Percentiles rank a stretch among this genome's conserved stretches.
Conservation (phyloP, 2,113 vertebrate species). For the Nesogale talazaci region DNA sequence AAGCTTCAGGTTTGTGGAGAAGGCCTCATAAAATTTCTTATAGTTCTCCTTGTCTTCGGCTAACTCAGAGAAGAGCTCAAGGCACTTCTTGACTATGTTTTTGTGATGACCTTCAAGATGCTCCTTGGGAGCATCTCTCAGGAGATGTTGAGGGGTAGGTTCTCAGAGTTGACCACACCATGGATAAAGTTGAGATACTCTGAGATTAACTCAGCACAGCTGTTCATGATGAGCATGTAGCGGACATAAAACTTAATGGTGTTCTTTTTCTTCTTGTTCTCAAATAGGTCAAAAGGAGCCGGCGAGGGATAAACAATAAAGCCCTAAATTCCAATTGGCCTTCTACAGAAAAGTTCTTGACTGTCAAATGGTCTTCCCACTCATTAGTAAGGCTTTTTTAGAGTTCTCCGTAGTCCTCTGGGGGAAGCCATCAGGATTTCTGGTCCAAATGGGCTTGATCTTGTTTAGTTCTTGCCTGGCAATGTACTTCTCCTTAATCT, state of each 20-base stretch:
- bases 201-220: constrained; percentile 97
- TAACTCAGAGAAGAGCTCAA: too few species aligned
- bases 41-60: too few species aligned
- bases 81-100: too few species aligned
- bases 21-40: too few species aligned
- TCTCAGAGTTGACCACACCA: too few species aligned
- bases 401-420: constrained; percentile 97
- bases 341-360: too few species aligned
- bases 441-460: constrained; percentile 98
- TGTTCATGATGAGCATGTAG: constrained; percentile 98
- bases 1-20: too few species aligned
- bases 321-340: constrained; percentile 96
- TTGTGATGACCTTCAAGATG: constrained; percentile 97
- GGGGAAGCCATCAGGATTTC: constrained; percentile 96
- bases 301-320: constrained; percentile 94
- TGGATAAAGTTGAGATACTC: too few species aligned
- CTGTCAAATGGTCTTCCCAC: too few species aligned
- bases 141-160: too few species aligned
- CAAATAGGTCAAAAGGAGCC: constrained; percentile 97
- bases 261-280: constrained; percentile 99
- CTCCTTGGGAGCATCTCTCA: constrained; percentile 99
- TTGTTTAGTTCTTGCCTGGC: constrained; percentile 98
- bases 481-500: too few species aligned
- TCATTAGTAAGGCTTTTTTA: too few species aligned
- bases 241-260: constrained; percentile 98